phyloP scores from a whole-genome alignment of 2,888 invertebrate species.

The Neria commutata region DNA sequence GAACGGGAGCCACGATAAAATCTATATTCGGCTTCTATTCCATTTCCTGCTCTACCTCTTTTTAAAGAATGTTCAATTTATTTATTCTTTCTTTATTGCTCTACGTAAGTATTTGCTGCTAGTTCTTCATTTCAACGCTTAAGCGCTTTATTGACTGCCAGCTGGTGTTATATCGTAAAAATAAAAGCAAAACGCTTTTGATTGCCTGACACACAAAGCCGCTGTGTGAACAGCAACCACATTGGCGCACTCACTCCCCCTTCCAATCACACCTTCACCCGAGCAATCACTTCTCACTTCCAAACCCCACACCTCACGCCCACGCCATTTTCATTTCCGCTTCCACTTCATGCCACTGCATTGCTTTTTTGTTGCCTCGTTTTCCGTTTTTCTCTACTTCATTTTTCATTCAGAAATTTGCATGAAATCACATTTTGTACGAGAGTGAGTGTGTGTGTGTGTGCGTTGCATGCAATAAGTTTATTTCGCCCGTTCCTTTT shows the following conservation, averaged over 20 bases:
- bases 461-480: no score
- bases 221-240: neutral
- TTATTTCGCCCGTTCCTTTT: conserved; percentile 4
- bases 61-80: no score
- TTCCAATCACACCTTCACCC: no score
- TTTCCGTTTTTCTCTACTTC: neutral
- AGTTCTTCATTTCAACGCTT: no score
- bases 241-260: neutral
- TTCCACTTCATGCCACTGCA: neutral
- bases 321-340: neutral
- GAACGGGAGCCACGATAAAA: no score
- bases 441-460: no score
- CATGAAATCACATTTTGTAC: conserved; percentile 24
- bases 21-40: no score
- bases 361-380: neutral
- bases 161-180: neutral
- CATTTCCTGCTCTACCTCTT: no score
- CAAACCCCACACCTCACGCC: no score
- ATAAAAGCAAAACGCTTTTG: neutral
- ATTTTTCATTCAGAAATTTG: conserved; percentile 8
- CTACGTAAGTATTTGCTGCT: no score
- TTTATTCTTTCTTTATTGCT: no score
- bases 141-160: neutral
- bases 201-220: neutral
- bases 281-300: no score